Evolutionary conservation across 2,797 vertebrate species (phyloP), one percentile per base, ranked within the genome.

Genomic region (Pristis pectinata): DNA sequence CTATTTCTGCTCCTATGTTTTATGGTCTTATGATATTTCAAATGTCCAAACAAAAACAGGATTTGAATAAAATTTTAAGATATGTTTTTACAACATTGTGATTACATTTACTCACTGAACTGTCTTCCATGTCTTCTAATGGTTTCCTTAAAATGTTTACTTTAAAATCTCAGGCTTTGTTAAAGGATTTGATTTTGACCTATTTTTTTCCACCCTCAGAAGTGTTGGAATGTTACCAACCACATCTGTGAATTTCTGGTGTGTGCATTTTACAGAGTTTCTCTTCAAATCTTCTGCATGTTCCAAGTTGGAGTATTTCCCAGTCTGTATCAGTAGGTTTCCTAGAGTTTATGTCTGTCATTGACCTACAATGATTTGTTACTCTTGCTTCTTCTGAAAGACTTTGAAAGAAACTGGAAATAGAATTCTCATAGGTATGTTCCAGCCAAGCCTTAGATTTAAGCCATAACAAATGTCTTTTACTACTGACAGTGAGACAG

Each of bases 221-320:
- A 91, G n/a, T 41, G 61, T 67, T 91, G 87, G 87, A 91, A n/a
- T 67, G n/a, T 67, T 91, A 53, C 87, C 87, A 67, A 67, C 87
- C 87, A 91, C 87, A 91, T 91, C 87, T 91, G 87, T 24, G 87
- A 34, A 41, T 67, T 91, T 91, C n/a, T 41, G 37, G 61, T 2
- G 37, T 91, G 61, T 61, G 59, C 85, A 64, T 34, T 89, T 64
- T 89, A 85, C 85, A 89, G 85, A 61, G 41, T 37, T 91, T 24
- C 59, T 61, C 87, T 64, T n/a, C n/a, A 24, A 22, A 17, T 91
- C 19, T n/a, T 91, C 87, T 91, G 59, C 37, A 67, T 64, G 22
- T 91, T 91, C n/a, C 19, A 91, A 67, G 30, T 91, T 91, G 59
- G 7, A 59, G 83, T 87, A 34, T 59, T 34, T 85, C 49, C 49